Evolutionary conservation across 1,140 invertebrate species (phyloP).

Genomic region (Bombus superbus): DNA sequence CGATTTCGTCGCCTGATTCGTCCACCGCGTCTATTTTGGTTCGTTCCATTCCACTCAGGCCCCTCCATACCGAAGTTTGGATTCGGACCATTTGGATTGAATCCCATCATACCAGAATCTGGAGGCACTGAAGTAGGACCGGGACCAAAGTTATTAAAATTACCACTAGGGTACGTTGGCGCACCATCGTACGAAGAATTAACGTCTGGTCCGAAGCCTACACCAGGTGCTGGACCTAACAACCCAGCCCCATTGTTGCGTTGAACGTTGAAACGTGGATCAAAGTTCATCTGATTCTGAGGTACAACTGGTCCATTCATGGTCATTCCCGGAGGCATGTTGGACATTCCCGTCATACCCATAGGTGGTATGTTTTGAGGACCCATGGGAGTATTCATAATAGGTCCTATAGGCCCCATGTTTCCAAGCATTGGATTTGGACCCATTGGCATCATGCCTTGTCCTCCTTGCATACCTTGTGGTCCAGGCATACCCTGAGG

Average conservation of each 20-base stretch:
- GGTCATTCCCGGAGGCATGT: slow-evolving; percentile 64
- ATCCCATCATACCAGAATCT: slow-evolving; percentile 72
- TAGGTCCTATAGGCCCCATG: slow-evolving; percentile 77
- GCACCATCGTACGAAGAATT: slow-evolving; percentile 69
- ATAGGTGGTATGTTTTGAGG: slow-evolving; percentile 68
- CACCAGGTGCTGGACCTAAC: slow-evolving; percentile 76
- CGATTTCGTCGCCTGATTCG: slow-evolving; percentile 74
- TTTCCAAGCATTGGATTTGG: slow-evolving; percentile 81
- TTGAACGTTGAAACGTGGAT: slow-evolving; percentile 74
- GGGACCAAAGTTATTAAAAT: slow-evolving; percentile 72
- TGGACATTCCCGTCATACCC: slow-evolving; percentile 80
- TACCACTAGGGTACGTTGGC: slow-evolving; percentile 64
- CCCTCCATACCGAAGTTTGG: slow-evolving; percentile 64
- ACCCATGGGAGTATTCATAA: slow-evolving; percentile 68
- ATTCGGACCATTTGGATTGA: slow-evolving; percentile 69
- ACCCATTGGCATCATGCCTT: slow-evolving; percentile 79
- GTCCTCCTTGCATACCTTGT: slow-evolving; percentile 82
- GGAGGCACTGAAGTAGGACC: slow-evolving; percentile 61
- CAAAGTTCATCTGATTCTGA: slow-evolving; percentile 76
- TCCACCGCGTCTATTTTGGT: slow-evolving; percentile 72
- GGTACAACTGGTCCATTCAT: slow-evolving; percentile 65
- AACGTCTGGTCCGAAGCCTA: slow-evolving; percentile 71
- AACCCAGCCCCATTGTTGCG: slow-evolving; percentile 78
- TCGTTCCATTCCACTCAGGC: slow-evolving; percentile 71
- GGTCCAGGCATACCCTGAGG: slow-evolving; percentile 77